Evolutionary conservation across 2,888 invertebrate species (phyloP).

Genomic region (Hedya salicella): DNA sequence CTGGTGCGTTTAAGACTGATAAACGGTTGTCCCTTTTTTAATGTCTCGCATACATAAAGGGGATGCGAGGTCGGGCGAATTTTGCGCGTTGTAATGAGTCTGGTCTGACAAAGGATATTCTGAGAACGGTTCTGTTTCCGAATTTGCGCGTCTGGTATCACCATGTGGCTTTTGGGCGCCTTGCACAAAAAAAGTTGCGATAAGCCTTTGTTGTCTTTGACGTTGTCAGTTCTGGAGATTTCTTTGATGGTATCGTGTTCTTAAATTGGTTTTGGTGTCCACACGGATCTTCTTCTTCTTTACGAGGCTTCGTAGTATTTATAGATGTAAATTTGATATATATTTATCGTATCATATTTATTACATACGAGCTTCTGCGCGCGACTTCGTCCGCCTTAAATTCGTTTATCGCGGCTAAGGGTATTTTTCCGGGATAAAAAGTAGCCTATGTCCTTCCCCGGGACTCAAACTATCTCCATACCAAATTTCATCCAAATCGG

Average conservation of each 20-base stretch:
- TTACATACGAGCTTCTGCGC: too few relatives aligned
- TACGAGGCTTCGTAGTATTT: too few relatives aligned
- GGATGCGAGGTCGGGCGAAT: constrained; percentile 77
- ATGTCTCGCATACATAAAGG: constrained; percentile 79
- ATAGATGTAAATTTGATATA: too few relatives aligned
- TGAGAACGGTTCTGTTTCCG: constrained; percentile 71
- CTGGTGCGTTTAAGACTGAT: constrained; percentile 24
- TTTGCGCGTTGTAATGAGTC: constrained; percentile 74
- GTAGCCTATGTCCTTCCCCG: too few relatives aligned
- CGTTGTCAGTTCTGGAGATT: constrained; percentile 8
- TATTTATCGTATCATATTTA: too few relatives aligned
- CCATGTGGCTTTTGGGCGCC: constrained; percentile 63
- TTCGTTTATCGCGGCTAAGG: too few relatives aligned
- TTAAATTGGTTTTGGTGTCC: constrained; percentile 8
- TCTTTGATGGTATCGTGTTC: constrained; percentile 1
- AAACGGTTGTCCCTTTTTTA: constrained; percentile 60
- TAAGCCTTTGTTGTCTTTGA: constrained; percentile 35
- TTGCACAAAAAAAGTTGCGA: constrained; percentile 54
- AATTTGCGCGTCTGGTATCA: constrained; percentile 69
- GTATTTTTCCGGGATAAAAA: too few relatives aligned
- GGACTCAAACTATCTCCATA: too few relatives aligned
- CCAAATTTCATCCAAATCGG: too few relatives aligned
- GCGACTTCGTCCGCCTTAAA: too few relatives aligned
- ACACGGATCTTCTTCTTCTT: too few relatives aligned
- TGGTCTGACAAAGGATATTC: constrained; percentile 77